Percentiles rank a stretch among this genome's conserved stretches.
Conservation (phyloP, 2,113 vertebrate genomes). For the Proteles cristata region DNA sequence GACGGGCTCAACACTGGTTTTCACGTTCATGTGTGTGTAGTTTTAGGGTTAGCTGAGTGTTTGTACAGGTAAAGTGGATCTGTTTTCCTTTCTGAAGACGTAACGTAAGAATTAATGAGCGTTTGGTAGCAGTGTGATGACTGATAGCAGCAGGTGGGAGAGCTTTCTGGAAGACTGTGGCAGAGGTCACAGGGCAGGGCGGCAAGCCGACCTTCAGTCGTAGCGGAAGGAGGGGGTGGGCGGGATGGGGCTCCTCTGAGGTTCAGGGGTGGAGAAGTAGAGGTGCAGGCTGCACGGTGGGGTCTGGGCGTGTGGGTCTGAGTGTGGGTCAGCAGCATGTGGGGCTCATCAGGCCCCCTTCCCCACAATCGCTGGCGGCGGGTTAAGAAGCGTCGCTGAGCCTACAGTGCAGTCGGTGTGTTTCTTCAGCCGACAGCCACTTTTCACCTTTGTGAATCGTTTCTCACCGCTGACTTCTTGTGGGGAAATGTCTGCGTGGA, state of each 20-base stretch:
- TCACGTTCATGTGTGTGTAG: accelerated
- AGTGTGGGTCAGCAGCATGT: accelerated
- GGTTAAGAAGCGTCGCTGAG: accelerated
- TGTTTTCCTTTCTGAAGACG: background rate
- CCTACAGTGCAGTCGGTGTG: background rate
- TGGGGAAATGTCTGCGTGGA: background rate
- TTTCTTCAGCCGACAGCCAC: too few species aligned
- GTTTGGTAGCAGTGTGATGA: background rate
- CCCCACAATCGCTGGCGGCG: accelerated
- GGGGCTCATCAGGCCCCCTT: background rate
- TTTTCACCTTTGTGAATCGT: background rate
- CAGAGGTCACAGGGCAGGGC: background rate
- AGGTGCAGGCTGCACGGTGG: background rate
- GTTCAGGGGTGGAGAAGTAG: too few species aligned
- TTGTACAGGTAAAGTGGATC: background rate
- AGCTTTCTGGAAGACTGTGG: too few species aligned
- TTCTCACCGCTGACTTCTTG: background rate
- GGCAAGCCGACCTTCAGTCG: too few species aligned
- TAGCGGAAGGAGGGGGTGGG: background rate
- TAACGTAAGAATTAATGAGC: background rate
- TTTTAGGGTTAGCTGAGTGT: background rate
- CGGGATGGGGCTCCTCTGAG: accelerated
- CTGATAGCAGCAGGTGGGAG: background rate
- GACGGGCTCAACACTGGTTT: background rate
- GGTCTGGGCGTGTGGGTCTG: background rate